phyloP scores from a whole-genome alignment of 2,888 invertebrate species.

The Petrolisthes cinctipes region DNA sequence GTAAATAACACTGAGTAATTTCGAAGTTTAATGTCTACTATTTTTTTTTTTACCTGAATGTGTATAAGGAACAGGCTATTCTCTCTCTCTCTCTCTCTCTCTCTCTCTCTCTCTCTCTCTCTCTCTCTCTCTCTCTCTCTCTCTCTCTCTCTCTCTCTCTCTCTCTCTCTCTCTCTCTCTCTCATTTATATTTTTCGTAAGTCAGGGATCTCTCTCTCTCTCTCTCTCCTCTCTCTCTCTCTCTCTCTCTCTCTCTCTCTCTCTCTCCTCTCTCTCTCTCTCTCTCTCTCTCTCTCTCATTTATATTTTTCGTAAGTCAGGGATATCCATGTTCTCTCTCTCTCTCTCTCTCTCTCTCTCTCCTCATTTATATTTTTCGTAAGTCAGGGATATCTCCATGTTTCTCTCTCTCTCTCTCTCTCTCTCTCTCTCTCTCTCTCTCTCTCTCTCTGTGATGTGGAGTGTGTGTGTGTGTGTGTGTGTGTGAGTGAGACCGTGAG shows the following conservation, averaged over 20 bases:
- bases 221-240: neutral
- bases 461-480: neutral
- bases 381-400: too few relatives aligned
- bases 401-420: neutral
- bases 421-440: constrained; percentile 9
- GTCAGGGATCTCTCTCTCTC: constrained; percentile 9
- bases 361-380: too few relatives aligned
- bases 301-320: neutral
- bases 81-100: neutral
- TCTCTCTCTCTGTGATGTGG: neutral
- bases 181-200: too few relatives aligned
- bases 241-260: constrained; percentile 25
- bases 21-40: too few relatives aligned
- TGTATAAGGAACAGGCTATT: too few relatives aligned
- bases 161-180: neutral
- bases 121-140: neutral
- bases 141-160: neutral
- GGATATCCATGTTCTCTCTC: too few relatives aligned
- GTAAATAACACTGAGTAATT: too few relatives aligned
- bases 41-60: neutral
- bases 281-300: constrained; percentile 6
- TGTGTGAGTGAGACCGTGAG: neutral
- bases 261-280: constrained; percentile 6
- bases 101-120: neutral
- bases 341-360: too few relatives aligned